Evolutionary conservation across 2,797 vertebrate species (phyloP).

Genomic region (Telmatherina bonti): DNA sequence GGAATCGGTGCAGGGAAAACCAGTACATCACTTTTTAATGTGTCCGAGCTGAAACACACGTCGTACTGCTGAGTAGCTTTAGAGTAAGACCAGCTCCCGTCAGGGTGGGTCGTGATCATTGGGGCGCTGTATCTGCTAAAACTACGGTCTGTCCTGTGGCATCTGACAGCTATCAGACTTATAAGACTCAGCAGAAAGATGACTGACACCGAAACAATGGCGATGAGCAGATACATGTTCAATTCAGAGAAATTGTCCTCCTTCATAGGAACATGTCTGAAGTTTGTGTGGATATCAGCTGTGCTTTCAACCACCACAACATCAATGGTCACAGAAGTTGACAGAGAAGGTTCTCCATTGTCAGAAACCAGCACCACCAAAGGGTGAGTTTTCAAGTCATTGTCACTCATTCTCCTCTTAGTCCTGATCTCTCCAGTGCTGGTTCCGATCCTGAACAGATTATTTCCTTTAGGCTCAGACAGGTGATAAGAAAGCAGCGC

Average conservation of each 20-base stretch:
- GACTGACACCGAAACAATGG: not conserved
- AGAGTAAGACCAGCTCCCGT: slow-evolving; percentile 71
- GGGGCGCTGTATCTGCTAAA: not conserved
- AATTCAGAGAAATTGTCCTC: not conserved
- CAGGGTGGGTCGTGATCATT: slow-evolving; percentile 17
- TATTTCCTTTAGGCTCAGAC: too few relatives aligned
- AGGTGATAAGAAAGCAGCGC: slow-evolving; percentile 23
- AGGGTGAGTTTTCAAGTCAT: too few relatives aligned
- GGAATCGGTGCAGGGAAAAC: not conserved
- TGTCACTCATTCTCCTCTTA: too few relatives aligned
- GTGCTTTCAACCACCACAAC: too few relatives aligned
- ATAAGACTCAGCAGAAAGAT: not conserved
- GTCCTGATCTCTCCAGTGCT: too few relatives aligned
- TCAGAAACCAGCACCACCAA: too few relatives aligned
- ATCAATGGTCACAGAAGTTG: too few relatives aligned
- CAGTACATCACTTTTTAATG: slow-evolving; percentile 45
- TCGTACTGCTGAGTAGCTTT: slow-evolving; percentile 72
- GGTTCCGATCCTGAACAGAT: too few relatives aligned
- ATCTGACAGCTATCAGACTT: not conserved
- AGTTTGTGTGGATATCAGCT: too few relatives aligned
- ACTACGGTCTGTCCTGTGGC: not conserved
- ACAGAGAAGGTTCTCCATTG: too few relatives aligned
- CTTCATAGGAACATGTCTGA: not conserved
- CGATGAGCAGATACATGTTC: not conserved
- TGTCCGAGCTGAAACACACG: slow-evolving; percentile 74